Percentiles rank a stretch among this genome's conserved stretches.
Evolutionary conservation across 2,888 invertebrate genomes (phyloP).

Genomic region (Epistrophe grossulariae): DNA sequence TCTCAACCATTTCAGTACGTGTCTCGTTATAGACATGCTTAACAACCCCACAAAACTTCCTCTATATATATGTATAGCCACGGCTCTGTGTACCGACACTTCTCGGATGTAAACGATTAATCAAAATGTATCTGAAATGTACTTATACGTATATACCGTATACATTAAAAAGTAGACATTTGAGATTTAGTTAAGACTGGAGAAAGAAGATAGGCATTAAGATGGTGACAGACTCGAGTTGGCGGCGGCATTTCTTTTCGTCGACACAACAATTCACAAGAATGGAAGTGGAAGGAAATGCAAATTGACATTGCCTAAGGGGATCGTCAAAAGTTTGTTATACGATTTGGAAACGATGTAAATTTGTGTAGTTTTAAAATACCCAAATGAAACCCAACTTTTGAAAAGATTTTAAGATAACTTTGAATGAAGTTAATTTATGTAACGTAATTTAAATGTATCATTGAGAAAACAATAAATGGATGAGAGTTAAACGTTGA

Average conservation of each 20-base stretch:
- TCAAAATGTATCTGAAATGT: constrained; percentile 49
- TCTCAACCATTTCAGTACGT: no score
- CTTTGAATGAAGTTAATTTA: constrained; percentile 6
- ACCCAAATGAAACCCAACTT: not conserved
- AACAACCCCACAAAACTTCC: not conserved
- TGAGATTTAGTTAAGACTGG: not conserved
- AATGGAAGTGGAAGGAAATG: constrained; percentile 29
- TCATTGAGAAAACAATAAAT: constrained; percentile 1
- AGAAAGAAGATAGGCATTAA: not conserved
- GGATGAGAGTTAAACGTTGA: not conserved
- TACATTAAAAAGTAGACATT: constrained; percentile 8
- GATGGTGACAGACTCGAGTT: not conserved
- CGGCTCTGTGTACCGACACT: not conserved
- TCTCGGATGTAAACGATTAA: constrained; percentile 41
- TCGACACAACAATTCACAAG: not conserved
- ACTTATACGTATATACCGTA: not conserved
- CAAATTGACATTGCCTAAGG: constrained; percentile 22
- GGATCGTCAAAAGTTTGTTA: constrained; percentile 13
- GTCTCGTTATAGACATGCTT: not conserved
- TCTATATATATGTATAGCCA: no score
- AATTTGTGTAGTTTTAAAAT: not conserved
- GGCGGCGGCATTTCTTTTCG: constrained; percentile 9
- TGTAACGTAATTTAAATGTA: constrained; percentile 16
- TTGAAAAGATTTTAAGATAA: not conserved
- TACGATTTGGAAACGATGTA: constrained; percentile 19